phyloP scores from a whole-genome alignment of 2,113 vertebrate species.

The Actenoides lindsayi region DNA sequence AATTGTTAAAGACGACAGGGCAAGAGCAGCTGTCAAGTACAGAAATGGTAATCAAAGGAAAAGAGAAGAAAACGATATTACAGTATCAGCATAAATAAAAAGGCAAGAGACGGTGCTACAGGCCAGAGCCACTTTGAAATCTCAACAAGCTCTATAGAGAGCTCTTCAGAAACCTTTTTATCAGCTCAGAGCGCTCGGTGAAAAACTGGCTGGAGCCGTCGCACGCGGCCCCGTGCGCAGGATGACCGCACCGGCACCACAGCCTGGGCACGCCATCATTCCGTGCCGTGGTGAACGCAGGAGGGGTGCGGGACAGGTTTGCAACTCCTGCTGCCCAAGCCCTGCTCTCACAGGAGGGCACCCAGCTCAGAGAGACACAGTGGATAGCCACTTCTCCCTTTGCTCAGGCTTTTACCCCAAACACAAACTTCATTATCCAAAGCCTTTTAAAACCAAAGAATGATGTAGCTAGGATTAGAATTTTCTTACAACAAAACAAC shows the following conservation, averaged over 20 bases:
- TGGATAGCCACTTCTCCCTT: background rate
- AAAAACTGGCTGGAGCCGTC: background rate
- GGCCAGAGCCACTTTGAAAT: constrained; percentile 38
- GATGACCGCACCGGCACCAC: background rate
- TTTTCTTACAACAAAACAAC: background rate
- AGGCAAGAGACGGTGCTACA: background rate
- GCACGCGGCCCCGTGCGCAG: background rate
- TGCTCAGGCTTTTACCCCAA: background rate
- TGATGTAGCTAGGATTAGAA: background rate
- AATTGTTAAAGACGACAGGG: background rate
- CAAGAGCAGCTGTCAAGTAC: background rate
- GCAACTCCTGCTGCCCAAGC: background rate
- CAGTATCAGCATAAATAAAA: constrained; percentile 36
- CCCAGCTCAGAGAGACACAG: background rate
- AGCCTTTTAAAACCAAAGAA: background rate
- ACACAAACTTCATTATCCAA: background rate
- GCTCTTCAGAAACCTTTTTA: background rate
- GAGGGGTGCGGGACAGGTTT: background rate
- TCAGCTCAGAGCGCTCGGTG: background rate
- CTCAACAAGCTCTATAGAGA: background rate
- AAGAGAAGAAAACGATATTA: background rate
- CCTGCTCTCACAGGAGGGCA: background rate
- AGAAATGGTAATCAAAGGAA: background rate
- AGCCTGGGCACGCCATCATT: background rate
- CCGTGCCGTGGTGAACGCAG: background rate